Evolutionary conservation across 2,888 invertebrate genomes (phyloP).

Genomic region (Hylaea fasciaria): DNA sequence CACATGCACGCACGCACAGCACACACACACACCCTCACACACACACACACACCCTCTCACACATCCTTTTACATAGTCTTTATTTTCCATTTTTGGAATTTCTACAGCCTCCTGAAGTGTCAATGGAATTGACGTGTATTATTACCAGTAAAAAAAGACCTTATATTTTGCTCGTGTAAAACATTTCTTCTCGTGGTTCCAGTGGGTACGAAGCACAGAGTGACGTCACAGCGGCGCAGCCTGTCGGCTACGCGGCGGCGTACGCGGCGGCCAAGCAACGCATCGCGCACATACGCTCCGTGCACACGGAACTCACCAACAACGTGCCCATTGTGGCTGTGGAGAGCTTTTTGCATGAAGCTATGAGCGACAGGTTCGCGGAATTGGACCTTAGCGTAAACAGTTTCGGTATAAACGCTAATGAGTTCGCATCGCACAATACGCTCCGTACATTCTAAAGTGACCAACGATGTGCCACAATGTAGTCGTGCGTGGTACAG

Average conservation of each 20-base stretch:
- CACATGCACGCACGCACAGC: no score
- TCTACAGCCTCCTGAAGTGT: no score
- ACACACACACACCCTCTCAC: no score
- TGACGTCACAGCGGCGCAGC: constrained; percentile 88
- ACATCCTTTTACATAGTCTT: no score
- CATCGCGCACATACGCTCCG: constrained; percentile 84
- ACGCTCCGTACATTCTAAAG: no score
- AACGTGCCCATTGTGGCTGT: constrained; percentile 89
- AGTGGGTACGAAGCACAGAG: constrained; percentile 87
- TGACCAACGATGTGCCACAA: no score
- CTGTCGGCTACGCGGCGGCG: constrained; percentile 91
- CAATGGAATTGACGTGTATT: no score
- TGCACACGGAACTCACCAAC: constrained; percentile 83
- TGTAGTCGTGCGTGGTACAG: no score
- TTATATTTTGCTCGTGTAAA: no score
- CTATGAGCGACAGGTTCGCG: constrained; percentile 84
- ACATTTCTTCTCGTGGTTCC: constrained; percentile 27
- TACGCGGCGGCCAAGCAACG: constrained; percentile 90
- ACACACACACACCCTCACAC: no score
- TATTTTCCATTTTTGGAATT: no score
- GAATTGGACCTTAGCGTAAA: not conserved
- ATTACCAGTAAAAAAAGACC: not conserved
- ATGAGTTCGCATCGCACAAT: no score
- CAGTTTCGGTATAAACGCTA: not conserved
- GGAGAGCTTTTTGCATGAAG: constrained; percentile 90